Evolutionary conservation across 2,888 invertebrate genomes (phyloP).

Genomic region (Pammene fasciana): DNA sequence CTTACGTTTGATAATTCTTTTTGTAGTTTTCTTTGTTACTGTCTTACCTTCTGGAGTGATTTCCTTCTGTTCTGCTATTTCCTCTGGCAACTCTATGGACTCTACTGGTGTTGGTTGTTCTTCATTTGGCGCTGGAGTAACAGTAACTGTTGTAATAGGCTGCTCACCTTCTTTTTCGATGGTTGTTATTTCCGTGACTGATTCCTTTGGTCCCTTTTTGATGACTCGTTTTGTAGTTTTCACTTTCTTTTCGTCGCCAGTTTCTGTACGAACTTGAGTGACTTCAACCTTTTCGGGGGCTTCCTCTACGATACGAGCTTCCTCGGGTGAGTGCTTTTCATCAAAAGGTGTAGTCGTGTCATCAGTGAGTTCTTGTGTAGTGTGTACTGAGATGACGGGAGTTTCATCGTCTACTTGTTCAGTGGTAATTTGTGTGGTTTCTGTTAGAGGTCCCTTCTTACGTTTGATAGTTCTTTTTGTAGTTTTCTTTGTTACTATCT

Average conservation of each 20-base stretch:
- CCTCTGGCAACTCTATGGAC: constrained; percentile 13
- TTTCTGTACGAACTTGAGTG: too few relatives aligned
- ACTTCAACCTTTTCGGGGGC: constrained; percentile 42
- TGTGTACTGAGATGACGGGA: not conserved
- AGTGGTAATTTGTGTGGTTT: constrained; percentile 50
- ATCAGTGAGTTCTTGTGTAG: not conserved
- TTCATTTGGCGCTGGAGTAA: not conserved
- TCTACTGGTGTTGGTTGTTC: not conserved
- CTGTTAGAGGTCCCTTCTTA: constrained; percentile 60
- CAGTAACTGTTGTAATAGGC: not conserved
- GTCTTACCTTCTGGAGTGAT: constrained; percentile 4
- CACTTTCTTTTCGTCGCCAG: too few relatives aligned
- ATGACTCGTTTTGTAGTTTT: too few relatives aligned
- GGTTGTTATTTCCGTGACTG: constrained; percentile 47
- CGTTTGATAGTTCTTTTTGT: constrained; percentile 53
- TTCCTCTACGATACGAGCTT: not conserved
- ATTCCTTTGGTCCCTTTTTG: constrained; percentile 32
- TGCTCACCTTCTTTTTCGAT: too few relatives aligned
- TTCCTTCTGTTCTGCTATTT: not conserved
- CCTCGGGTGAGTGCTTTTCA: too few relatives aligned
- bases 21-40: constrained; percentile 1
- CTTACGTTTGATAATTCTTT: not conserved
- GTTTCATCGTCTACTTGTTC: constrained; percentile 25
- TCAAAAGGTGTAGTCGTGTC: not conserved
- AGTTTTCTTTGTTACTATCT: not conserved